Conservation (phyloP, 2,113 vertebrate species). For the Oreochromis tanganicae region DNA sequence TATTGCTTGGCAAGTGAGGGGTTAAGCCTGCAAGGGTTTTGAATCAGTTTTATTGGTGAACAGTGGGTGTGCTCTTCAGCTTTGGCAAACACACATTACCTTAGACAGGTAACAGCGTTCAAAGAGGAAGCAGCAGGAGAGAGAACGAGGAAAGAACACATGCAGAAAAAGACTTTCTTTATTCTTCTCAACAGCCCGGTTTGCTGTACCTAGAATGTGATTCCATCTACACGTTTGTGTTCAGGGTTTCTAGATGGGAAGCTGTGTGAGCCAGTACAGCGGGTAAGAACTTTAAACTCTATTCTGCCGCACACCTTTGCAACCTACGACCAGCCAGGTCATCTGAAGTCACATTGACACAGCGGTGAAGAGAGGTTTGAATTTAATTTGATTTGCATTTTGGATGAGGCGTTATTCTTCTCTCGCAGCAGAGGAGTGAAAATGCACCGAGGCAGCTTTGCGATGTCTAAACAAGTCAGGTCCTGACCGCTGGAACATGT, state of each 20-base stretch:
- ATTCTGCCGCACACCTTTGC: neutral
- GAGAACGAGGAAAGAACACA: neutral
- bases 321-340: neutral
- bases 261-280: constrained; percentile 87
- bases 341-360: neutral
- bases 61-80: constrained; percentile 43
- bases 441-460: neutral
- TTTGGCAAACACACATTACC: constrained; percentile 62
- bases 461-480: constrained; percentile 57
- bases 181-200: neutral
- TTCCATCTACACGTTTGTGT: neutral
- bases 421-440: neutral
- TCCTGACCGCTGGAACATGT: constrained; percentile 55
- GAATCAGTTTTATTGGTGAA: constrained; percentile 45
- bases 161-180: neutral
- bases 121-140: neutral
- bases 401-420: neutral
- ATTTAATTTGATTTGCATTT: neutral
- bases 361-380: neutral
- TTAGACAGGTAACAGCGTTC: constrained; percentile 71
- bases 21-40: constrained; percentile 43
- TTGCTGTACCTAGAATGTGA: constrained; percentile 67
- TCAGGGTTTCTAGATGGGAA: constrained; percentile 79
- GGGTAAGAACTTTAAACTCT: constrained; percentile 74
- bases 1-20: constrained; percentile 23